Percentiles rank a stretch among this genome's conserved stretches.
These are phyloP conservation scores for Musca domestica DNA, from an alignment of 1,140 invertebrate genomes.

Conservation along the genomic window DNA sequence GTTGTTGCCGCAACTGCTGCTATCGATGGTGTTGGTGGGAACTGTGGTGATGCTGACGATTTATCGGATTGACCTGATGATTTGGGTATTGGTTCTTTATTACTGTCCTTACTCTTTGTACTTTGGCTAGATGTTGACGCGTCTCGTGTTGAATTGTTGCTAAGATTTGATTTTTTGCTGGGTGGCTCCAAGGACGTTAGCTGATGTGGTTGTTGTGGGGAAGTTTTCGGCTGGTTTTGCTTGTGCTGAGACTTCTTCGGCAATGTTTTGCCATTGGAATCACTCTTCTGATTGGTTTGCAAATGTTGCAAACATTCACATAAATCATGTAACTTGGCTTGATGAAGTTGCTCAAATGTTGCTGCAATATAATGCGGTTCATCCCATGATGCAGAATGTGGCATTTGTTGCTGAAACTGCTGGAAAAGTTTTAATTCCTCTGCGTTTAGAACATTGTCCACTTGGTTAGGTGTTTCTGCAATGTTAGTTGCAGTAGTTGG, in stretches of 20 bases:
- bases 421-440: constrained; percentile 29
- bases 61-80: not conserved
- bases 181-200: constrained; percentile 11
- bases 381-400: constrained; percentile 4
- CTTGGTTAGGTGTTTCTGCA: constrained; percentile 6
- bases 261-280: not conserved
- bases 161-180: constrained; percentile 10
- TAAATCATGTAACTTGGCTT: constrained; percentile 36
- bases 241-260: not conserved
- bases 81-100: not conserved
- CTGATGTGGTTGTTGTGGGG: not conserved
- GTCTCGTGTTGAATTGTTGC: constrained; percentile 11
- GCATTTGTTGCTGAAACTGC: constrained; percentile 35
- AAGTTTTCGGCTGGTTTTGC: not conserved
- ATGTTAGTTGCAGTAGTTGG: constrained; percentile 11
- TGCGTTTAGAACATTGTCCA: not conserved
- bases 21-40: not conserved
- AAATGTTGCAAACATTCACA: constrained; percentile 41
- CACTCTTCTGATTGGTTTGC: constrained; percentile 19
- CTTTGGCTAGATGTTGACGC: constrained; percentile 8
- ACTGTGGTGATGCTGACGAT: not conserved
- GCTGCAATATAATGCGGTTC: constrained; percentile 6
- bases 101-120: constrained; percentile 2
- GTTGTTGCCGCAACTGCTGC: not conserved
- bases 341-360: not conserved